Base-by-base conservation (phyloP, 2,113 vertebrate genomes). In the Phaethon lepturus region DNA sequence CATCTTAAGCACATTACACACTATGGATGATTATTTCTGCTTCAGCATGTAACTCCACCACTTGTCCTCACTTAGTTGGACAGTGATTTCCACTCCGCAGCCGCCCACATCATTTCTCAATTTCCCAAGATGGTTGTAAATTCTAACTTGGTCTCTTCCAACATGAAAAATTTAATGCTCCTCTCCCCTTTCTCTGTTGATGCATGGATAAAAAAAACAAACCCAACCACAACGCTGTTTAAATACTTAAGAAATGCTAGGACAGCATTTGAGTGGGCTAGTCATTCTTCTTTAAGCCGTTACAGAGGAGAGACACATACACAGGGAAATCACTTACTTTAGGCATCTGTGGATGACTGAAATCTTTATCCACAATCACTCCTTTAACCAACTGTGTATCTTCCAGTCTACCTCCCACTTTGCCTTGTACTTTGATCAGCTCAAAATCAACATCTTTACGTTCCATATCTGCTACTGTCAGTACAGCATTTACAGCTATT, bases 291-390 rank as follows among this genome's bases (percentile, higher is more conserved):
- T 26, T 88, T 40, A 66, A 77, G 49, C 12, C n/a, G 28, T 16
- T 62, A 88, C 23, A 86, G 5, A 35, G 2, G 2, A 89, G 25
- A 64, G 3, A 42, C 2, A 0, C 12, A 67, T 28, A 73, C 29
- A 73, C 17, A 59, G 26, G 52, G 40, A 35, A 12, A 33, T 2
- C 11, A 90, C 97, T 97, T 89, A 99, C 99, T 98, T 99, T 99
- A 47, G 99, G 99, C 99, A 99, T 99, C 97, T 99, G 99, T 6
- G 99, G 99, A 96, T 99, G 99, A 95, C 99, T 99, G 98, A 99
- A 99, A 92, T 99, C 99, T 97, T 99, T 99, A 97, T 99, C 99
- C 80, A 99, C 98, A 29, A 99, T 98, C 58, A 99, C 99, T 33
- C 99, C 99, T 98, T 99, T 99, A 79, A 99, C 98, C 40, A 99